These are phyloP conservation scores for Pyrgus malvae DNA, from an alignment of 2,888 invertebrate species.

Conservation along the genomic window DNA sequence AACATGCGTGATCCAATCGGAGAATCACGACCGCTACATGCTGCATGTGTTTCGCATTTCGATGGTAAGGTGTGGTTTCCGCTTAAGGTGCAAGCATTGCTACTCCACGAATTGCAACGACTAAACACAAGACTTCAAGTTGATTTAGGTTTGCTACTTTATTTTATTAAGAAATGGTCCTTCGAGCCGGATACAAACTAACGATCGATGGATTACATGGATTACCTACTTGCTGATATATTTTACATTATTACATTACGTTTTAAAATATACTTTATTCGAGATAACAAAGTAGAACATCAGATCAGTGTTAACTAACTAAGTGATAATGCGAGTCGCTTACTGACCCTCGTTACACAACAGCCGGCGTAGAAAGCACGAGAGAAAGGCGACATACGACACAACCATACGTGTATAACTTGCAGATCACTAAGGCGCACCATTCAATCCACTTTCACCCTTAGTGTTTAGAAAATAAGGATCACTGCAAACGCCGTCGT, in stretches of 20 bases:
- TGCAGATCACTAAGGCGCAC: not conserved
- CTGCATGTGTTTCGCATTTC: too few species aligned
- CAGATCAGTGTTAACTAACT: constrained; percentile 10
- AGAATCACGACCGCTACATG: too few species aligned
- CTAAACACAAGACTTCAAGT: too few species aligned
- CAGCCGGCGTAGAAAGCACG: constrained; percentile 54
- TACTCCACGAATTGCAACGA: too few species aligned
- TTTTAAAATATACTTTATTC: not conserved
- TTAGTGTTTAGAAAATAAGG: not conserved
- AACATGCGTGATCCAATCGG: too few species aligned
- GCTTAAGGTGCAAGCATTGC: too few species aligned
- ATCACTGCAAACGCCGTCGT: not conserved
- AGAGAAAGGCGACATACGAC: constrained; percentile 55
- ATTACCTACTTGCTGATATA: too few species aligned
- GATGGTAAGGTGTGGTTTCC: too few species aligned
- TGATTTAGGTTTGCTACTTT: too few species aligned
- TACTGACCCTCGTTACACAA: constrained; percentile 35
- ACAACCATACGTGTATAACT: constrained; percentile 26
- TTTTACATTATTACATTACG: not conserved
- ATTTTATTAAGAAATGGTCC: too few species aligned
- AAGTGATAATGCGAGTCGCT: not conserved
- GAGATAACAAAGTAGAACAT: not conserved
- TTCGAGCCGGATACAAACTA: too few species aligned
- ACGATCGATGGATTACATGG: too few species aligned
- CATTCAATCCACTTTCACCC: not conserved